Evolutionary conservation across 2,113 vertebrate species (phyloP), one percentile per base, ranked within the genome.

Genomic region (Porphyrio hochstetteri): DNA sequence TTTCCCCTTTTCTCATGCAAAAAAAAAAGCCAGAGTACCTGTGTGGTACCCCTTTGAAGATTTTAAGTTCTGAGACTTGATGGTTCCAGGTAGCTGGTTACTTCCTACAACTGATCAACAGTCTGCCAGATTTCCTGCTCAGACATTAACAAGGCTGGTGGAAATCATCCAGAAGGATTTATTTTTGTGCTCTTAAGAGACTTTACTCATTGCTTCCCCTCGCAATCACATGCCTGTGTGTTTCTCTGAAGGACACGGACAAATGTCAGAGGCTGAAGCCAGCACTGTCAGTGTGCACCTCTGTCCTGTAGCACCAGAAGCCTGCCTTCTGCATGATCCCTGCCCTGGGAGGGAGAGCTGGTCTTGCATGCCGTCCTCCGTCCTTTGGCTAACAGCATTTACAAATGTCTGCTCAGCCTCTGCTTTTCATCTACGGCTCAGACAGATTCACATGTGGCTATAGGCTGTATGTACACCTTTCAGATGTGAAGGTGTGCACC

Each of bases 51-150:
- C 18, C n/a, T 83, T 36, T 46, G 46, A 60, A 90, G 86, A 7
- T 90, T 86, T 93, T 81, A 77, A 63, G 16, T 81, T 88, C 64
- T 55, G 82, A 48, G 60, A 42, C 71, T 80, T 77, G 68, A 46
- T 86, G 60, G 15, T 83, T 93, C 56, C 2, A 3, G 0, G 0
- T 92, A 59, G 60, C 44, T 67, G 64, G 35, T 94, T 60, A 52
- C 44, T 13, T 95, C 94, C 88, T 70, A 71, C 50, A 35, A 59
- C n/a, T n/a, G 80, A 86, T 93, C 83, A 88, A 52, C 94, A 78
- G 83, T 95, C 94, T 96, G 91, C 76, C 91, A 91, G 76, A 78
- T 97, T 96, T 97, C 95, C 94, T 95, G 94, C 72, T 78, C 35
- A 95, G 83, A 84, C 80, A 5, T 78, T 90, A 71, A 84, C 56